Conservation (phyloP, 2,113 vertebrate genomes). For the Opisthocomus hoazin region DNA sequence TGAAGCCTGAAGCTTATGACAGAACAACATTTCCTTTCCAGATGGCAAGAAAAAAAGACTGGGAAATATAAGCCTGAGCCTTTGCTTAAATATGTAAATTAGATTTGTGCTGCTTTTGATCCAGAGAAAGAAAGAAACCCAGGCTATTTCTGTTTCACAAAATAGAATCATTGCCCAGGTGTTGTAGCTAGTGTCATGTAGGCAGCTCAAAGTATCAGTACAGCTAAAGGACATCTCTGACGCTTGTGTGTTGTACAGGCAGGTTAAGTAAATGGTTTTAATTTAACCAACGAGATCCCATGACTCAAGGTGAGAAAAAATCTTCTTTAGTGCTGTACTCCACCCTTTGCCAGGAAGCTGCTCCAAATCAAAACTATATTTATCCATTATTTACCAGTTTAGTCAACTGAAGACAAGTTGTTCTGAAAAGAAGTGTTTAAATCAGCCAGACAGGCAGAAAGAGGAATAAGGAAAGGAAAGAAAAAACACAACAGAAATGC, state of each 20-base stretch:
- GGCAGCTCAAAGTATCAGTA: not conserved
- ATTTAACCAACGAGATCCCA: not conserved
- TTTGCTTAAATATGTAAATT: not conserved
- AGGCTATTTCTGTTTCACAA: not conserved
- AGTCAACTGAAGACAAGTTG: conserved; percentile 29
- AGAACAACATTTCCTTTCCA: not conserved
- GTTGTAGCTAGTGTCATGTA: not conserved
- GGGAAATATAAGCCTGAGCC: not conserved
- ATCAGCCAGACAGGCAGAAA: not conserved
- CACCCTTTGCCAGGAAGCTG: conserved; percentile 24
- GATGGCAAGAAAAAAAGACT: not conserved
- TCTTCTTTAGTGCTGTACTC: not conserved
- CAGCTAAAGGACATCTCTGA: not conserved
- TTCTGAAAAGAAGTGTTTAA: conserved; percentile 47
- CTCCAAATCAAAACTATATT: conserved; percentile 45
- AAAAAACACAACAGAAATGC: not conserved
- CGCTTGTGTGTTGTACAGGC: not conserved
- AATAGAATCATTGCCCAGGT: not conserved
- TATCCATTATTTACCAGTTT: conserved; percentile 52
- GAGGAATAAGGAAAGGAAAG: not conserved
- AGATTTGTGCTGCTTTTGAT: not conserved
- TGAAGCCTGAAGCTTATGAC: not conserved
- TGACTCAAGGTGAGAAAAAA: conserved; percentile 50
- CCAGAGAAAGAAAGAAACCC: not conserved
- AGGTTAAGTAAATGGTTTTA: conserved; percentile 28